phyloP scores from a whole-genome alignment of 2,797 vertebrate species.

The Gallinago stenura region DNA sequence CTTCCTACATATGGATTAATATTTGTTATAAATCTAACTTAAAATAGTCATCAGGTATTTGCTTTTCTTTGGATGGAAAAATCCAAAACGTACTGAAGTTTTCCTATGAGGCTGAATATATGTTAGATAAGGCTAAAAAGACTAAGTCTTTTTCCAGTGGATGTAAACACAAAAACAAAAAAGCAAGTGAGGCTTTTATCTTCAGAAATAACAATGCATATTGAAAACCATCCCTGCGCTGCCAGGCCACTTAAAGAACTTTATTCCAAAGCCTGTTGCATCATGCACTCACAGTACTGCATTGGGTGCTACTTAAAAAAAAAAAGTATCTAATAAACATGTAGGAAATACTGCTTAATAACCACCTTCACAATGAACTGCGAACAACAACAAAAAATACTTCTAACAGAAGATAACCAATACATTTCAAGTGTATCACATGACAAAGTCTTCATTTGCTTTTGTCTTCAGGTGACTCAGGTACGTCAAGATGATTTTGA shows the following conservation, averaged over 20 bases:
- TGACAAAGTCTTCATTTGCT: neutral
- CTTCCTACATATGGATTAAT: neutral
- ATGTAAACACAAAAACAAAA: neutral
- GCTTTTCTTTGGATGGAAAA: neutral
- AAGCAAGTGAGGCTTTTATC: neutral
- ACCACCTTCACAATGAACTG: neutral
- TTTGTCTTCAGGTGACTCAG: neutral
- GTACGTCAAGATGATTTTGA: neutral
- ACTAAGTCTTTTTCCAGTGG: neutral
- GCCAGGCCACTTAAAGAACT: neutral
- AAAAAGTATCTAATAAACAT: neutral
- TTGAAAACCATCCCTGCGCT: neutral
- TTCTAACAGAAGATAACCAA: neutral
- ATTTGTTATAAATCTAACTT: neutral
- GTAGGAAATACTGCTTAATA: neutral
- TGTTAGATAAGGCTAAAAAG: neutral
- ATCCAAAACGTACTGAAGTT: fast-evolving
- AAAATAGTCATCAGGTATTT: neutral
- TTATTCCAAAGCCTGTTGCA: neutral
- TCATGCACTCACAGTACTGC: neutral
- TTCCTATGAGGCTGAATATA: neutral
- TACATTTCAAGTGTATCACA: neutral
- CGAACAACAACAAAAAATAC: neutral
- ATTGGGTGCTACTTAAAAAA: neutral
- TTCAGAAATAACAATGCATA: neutral